phyloP scores from a whole-genome alignment of 2,797 vertebrate species.

The Moxostoma hubbsi region DNA sequence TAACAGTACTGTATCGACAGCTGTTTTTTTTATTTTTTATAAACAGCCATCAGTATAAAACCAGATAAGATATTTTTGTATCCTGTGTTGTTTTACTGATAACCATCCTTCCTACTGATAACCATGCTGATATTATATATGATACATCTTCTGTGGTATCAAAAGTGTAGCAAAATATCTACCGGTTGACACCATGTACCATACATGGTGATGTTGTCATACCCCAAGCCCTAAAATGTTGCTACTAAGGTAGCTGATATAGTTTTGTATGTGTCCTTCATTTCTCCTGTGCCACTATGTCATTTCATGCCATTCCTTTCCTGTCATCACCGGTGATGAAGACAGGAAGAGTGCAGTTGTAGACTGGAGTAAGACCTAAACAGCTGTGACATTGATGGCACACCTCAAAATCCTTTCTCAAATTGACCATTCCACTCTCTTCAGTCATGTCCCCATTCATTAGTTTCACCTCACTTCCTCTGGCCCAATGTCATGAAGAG shows the following conservation, averaged over 20 bases:
- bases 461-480: conserved; percentile 41
- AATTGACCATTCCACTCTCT: conserved; percentile 18
- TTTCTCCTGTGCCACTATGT: conserved; percentile 5
- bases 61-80: too few species aligned
- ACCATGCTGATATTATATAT: too few species aligned
- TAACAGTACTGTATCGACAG: too few species aligned
- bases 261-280: conserved; percentile 14
- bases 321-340: conserved; percentile 42
- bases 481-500: conserved; percentile 41
- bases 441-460: conserved; percentile 29
- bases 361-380: conserved; percentile 39
- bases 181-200: too few species aligned
- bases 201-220: neutral
- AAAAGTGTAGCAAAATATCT: too few species aligned
- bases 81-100: too few species aligned
- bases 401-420: conserved; percentile 16
- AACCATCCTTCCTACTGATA: too few species aligned
- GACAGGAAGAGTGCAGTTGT: conserved; percentile 33
- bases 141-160: too few species aligned
- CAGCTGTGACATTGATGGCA: conserved; percentile 42
- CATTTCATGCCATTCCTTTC: conserved; percentile 44
- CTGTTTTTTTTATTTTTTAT: too few species aligned
- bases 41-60: too few species aligned
- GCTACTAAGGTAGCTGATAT: neutral
- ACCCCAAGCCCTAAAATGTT: neutral